Conservation (phyloP, 2,797 vertebrate genomes). For the Falco cherrug region DNA sequence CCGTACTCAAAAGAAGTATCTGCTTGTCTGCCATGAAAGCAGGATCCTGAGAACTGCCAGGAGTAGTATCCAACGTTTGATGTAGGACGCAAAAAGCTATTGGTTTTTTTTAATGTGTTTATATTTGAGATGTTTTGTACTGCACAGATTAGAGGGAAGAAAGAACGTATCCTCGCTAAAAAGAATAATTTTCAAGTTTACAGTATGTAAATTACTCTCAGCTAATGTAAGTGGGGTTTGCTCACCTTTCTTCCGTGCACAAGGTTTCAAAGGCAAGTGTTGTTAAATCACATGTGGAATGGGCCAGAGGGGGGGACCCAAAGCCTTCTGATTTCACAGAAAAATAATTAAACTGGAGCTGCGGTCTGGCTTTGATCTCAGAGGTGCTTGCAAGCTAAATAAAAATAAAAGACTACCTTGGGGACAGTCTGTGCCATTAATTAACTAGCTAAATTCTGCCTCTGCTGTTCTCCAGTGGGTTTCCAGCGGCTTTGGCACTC, state of each 20-base stretch:
- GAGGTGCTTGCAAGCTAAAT: constrained; percentile 23
- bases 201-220: background rate
- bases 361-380: background rate
- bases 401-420: constrained; percentile 13
- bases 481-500: background rate
- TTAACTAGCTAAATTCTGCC: constrained; percentile 8
- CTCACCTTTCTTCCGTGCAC: background rate
- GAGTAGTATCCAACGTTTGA: background rate
- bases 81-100: background rate
- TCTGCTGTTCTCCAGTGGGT: background rate
- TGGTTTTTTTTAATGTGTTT: background rate
- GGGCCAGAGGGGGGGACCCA: background rate
- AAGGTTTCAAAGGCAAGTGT: background rate
- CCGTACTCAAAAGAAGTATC: background rate
- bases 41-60: background rate
- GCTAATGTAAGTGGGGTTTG: background rate
- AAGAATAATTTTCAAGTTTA: background rate
- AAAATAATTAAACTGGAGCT: constrained; percentile 1
- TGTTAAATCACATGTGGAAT: background rate
- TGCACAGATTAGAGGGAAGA: background rate
- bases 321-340: background rate
- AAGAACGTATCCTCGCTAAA: fast-evolving
- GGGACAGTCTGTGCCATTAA: background rate
- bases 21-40: background rate
- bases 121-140: background rate